Percentiles rank a stretch among this genome's conserved stretches.
Evolutionary conservation across 2,113 vertebrate species (phyloP).

Genomic region (Microcebus lehilahytsara): DNA sequence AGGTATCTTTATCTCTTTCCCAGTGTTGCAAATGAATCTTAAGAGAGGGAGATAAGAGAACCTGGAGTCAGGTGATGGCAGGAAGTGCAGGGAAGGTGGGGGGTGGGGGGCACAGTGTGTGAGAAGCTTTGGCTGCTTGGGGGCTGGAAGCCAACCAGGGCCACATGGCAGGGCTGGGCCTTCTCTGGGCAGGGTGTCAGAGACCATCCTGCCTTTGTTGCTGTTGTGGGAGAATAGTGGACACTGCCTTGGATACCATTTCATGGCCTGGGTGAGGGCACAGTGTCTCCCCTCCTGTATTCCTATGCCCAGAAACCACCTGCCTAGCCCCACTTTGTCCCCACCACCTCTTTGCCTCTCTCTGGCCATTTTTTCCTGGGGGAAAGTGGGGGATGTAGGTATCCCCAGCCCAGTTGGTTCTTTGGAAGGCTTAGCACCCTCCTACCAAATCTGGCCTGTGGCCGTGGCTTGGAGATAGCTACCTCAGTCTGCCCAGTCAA

Average conservation of each 20-base stretch:
- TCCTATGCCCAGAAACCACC: not conserved
- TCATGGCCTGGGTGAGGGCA: accelerated
- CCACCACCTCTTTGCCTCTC: too few relatives aligned
- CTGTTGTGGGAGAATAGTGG: not conserved
- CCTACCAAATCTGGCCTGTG: not conserved
- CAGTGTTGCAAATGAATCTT: not conserved
- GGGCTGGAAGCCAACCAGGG: not conserved
- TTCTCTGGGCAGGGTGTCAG: not conserved
- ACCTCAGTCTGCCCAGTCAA: not conserved
- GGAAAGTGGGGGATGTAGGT: too few relatives aligned
- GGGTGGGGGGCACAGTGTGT: not conserved
- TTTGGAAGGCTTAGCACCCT: not conserved
- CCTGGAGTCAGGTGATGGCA: not conserved
- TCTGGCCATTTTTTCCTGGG: not conserved
- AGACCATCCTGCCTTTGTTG: accelerated
- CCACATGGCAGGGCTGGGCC: not conserved
- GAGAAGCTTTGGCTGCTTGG: not conserved
- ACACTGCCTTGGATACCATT: not conserved
- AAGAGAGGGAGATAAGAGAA: not conserved
- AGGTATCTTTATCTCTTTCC: not conserved
- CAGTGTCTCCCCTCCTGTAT: not conserved
- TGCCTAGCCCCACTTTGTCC: not conserved
- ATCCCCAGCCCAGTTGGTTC: not conserved
- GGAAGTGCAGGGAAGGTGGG: not conserved
- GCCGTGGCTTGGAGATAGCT: not conserved